Conservation (phyloP, 2,888 invertebrate genomes). For the Clusia tigrina region DNA sequence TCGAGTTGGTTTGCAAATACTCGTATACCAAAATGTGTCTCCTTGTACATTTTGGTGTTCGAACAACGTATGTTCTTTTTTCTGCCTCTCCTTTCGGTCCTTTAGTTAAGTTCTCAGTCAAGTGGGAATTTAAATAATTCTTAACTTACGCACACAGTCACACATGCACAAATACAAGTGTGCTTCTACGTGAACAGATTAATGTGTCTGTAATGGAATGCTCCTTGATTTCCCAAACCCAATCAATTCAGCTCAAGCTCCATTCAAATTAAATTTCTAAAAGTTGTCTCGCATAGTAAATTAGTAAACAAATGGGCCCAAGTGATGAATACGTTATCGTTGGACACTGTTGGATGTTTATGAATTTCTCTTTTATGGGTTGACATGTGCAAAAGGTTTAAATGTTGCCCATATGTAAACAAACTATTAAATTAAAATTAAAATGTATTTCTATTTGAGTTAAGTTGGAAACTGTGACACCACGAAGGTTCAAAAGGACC, state of each 20-base stretch:
- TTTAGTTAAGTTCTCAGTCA: conserved; percentile 35
- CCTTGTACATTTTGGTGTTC: conserved; percentile 17
- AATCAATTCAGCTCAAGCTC: not conserved
- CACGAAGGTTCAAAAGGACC: too few species aligned
- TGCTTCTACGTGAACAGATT: conserved; percentile 14
- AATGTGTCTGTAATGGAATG: conserved; percentile 45
- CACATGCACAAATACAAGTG: conserved; percentile 6
- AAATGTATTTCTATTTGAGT: too few species aligned
- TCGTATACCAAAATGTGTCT: conserved; percentile 35
- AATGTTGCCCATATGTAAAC: not conserved
- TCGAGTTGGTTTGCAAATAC: conserved; percentile 29
- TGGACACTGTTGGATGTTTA: not conserved
- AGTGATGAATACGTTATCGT: conserved; percentile 11
- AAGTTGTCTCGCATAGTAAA: too few species aligned
- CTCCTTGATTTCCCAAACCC: conserved; percentile 9
- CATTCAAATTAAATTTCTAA: conserved; percentile 26
- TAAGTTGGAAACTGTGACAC: too few species aligned
- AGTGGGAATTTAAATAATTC: conserved; percentile 52
- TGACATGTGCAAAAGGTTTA: not conserved
- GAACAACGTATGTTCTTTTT: conserved; percentile 23
- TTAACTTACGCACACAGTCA: conserved; percentile 25
- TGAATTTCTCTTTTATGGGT: not conserved
- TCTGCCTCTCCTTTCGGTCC: conserved; percentile 5
- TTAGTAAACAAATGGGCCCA: conserved; percentile 40
- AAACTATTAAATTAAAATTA: not conserved